Conservation (phyloP, 2,113 vertebrate species). For the Astur gentilis region DNA sequence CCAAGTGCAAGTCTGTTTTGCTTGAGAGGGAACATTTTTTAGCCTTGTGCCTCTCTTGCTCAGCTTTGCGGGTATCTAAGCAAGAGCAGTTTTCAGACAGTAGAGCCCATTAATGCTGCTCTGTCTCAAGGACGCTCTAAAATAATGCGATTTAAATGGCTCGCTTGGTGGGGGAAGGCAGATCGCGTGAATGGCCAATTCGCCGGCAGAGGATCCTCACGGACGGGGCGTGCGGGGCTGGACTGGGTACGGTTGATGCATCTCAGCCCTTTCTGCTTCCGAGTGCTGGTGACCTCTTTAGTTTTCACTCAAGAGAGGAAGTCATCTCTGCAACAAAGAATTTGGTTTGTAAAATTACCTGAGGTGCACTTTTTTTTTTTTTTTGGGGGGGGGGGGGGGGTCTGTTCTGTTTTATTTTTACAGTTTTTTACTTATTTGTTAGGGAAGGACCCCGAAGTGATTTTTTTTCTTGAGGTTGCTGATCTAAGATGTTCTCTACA, state of each 20-base stretch:
- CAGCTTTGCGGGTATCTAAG: constrained; percentile 47
- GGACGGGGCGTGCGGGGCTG: background rate
- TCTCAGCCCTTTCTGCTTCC: background rate
- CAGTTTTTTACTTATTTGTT: background rate
- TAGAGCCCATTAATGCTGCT: constrained; percentile 64
- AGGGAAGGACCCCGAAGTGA: background rate
- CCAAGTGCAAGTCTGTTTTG: constrained; percentile 53
- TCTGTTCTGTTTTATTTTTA: background rate
- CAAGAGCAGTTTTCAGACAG: constrained; percentile 46
- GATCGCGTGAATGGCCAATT: accelerated
- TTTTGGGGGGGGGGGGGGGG: accelerated
- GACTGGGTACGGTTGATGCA: accelerated
- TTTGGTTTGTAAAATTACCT: background rate
- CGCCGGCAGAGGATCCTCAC: accelerated
- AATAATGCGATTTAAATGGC: background rate
- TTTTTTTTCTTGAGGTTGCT: background rate
- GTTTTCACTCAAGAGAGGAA: background rate
- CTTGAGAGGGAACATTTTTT: constrained; percentile 51
- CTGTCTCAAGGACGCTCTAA: constrained; percentile 20
- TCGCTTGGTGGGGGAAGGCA: background rate
- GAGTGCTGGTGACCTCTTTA: background rate
- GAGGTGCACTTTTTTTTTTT: background rate
- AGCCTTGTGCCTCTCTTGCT: constrained; percentile 63
- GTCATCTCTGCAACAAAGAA: background rate
- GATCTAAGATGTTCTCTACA: background rate